Evolutionary conservation across 1,140 invertebrate species (phyloP), one percentile per base, ranked within the genome.

Genomic region (Drosophila nannoptera): DNA sequence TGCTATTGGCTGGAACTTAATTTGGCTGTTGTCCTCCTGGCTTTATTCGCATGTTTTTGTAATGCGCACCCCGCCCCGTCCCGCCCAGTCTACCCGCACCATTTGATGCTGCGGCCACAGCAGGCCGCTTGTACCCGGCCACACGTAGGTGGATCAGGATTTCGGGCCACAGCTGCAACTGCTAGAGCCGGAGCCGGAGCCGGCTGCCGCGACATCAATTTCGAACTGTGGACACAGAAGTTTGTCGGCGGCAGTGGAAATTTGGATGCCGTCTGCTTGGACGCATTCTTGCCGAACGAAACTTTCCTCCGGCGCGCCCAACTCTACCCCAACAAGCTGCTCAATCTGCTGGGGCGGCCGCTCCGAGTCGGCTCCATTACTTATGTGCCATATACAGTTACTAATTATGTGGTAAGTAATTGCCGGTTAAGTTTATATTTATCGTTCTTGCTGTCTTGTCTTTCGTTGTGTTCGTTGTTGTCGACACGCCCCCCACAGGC

Each of bases 341-440:
- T 71, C 70, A 82, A 89, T 87, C 59, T 89, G 76, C 32, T 75
- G 69, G 45, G 73, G 29, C 78, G 87, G 58, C 66, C 75, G 56
- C 61, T 89, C 50, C 76, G 75, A 60, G 56, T 88, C 56, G 78
- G 84, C 60, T 84, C 87, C 53, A 55, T 87, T 80, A 89, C 87
- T 76, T 89, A 89, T 87, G 75, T 88, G 64, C 87, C 87, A 73
- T 89, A 89, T 76, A 82, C 82, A 73, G 72, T 87, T 86, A 83
- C 83, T 88, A 81, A 89, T 89, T 89, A 88, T 88, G 87, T 89
- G 87, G 87, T 88, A 88, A 88, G 87, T 88, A 82, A 83, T 87
- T 87, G 82, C 71, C 62, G 80, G 84, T 84, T 87, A 87, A 87
- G 78, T 84, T 84, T 87, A 87, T 87, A 87, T 87, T 87, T 87